Base-by-base conservation (phyloP, 2,888 invertebrate genomes). In the Drosophila mayaguana region DNA sequence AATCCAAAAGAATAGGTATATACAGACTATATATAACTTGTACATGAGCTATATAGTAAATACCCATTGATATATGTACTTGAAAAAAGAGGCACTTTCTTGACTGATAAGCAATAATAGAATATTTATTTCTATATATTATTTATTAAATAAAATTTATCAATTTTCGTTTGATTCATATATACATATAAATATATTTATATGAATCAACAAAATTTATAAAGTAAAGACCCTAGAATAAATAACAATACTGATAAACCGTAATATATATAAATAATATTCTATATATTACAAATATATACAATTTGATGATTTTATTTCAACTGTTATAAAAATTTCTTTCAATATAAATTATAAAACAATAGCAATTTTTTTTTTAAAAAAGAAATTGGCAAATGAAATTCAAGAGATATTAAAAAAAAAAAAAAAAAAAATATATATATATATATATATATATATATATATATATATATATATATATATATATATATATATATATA, bases 221-320 rank as follows among this genome's bases (percentile, higher is more conserved):
- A 45, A 73, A 74, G 56, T 36, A 56, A 61, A 60, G 60, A 56
- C 40, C 43, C 46, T 34, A 28, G 45, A 60, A 66, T 62, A 63
- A 72, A 70, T 64, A 63, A 73, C 53, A 73, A 50, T 32, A 46
- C 73, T 74, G 73, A 73, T 73, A 63, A 51, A 40, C 57, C 32
- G 18, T 34, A 22, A 53, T 25, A 22, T 22, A 28, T 28, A 28
- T 28, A 28, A 28, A 28, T 28, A 28, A 28, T 28, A 42, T 46
- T 43, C 28, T 22, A 16, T 32, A 3, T 32, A 32, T 32, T 32
- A 11, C 2, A 32, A 20, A 34, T 34, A 2, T 9, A 16, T 28
- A n/a, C n/a, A n/a, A n/a, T 50, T 11, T 34, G 7, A 32, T 20
- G 20, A 20, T 36, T 16, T 46, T 18, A 14, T 1, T 28, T 0